A percentile compares a stretch with the other conserved stretches of the same genome.
Conservation (phyloP, 1,140 invertebrate genomes). For the Trichonephila inaurata region DNA sequence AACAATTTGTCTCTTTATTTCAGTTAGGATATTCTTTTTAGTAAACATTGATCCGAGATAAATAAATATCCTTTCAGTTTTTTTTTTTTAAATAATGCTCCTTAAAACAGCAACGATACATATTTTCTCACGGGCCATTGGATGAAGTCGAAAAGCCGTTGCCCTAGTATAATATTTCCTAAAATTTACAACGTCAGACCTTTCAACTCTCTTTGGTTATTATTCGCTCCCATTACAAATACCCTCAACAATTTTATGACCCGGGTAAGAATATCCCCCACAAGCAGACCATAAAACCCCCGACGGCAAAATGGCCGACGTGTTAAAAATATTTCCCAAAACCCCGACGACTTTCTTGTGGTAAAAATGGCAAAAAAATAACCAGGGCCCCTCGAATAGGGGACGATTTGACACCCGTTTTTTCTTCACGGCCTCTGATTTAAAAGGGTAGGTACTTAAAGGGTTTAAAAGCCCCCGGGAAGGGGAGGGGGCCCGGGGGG, state of each 20-base stretch:
- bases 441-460: neutral
- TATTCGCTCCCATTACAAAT: neutral
- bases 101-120: too few relatives aligned
- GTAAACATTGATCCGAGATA: too few relatives aligned
- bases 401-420: slow-evolving; percentile 27
- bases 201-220: neutral
- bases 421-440: slow-evolving; percentile 14
- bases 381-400: neutral
- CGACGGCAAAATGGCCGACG: slow-evolving; percentile 33
- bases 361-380: slow-evolving; percentile 21
- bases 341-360: neutral
- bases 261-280: slow-evolving; percentile 11
- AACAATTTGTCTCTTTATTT: too few relatives aligned
- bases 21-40: too few relatives aligned
- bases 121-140: too few relatives aligned
- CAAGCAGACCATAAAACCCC: neutral
- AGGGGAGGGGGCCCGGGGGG: neutral
- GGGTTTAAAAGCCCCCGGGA: neutral
- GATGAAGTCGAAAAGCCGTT: too few relatives aligned
- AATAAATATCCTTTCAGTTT: too few relatives aligned
- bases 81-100: too few relatives aligned
- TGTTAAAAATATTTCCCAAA: neutral
- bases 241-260: slow-evolving; percentile 18
- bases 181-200: neutral
- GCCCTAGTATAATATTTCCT: neutral